Conservation (phyloP, 2,888 invertebrate species). For the Abrostola triplasia region DNA sequence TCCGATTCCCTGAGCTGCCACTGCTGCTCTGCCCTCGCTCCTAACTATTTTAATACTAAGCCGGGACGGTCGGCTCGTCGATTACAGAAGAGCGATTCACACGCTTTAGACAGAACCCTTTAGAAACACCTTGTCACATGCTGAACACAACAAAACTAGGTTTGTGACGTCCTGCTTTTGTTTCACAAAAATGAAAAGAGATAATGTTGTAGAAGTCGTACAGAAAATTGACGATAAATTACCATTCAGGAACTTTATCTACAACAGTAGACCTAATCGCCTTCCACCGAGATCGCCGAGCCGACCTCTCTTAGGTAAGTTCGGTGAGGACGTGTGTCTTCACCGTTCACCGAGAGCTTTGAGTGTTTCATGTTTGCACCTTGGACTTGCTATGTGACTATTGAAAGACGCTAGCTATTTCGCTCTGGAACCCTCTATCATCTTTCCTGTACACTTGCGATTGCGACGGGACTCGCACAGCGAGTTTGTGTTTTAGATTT, state of each 20-base stretch:
- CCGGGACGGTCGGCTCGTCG: conserved; percentile 61
- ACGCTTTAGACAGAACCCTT: conserved; percentile 41
- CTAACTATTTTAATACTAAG: conserved; percentile 58
- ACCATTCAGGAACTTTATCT: conserved; percentile 16
- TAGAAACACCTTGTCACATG: conserved; percentile 32
- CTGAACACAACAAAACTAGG: conserved; percentile 36
- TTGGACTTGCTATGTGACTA: conserved; percentile 89
- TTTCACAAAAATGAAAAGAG: conserved; percentile 33
- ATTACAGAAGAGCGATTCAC: conserved; percentile 42
- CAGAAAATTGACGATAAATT: conserved; percentile 5
- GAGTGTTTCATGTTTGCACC: conserved; percentile 89
- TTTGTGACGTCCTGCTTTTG: conserved; percentile 44
- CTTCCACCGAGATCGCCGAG: conserved; percentile 52
- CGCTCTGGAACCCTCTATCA: conserved; percentile 87
- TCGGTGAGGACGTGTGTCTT: conserved; percentile 77
- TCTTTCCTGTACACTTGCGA: conserved; percentile 87
- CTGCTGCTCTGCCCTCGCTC: conserved; percentile 51
- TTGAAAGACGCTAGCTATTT: conserved; percentile 87
- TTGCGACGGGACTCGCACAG: conserved; percentile 85
- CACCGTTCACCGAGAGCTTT: conserved; percentile 87
- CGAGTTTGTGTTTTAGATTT: conserved; percentile 62
- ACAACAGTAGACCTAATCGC: conserved; percentile 36
- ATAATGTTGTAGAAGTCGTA: conserved; percentile 11
- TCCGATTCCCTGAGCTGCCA: conserved; percentile 45
- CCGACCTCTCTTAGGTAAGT: conserved; percentile 79